These are phyloP conservation scores for Astyanax mexicanus DNA, from an alignment of 2,797 vertebrate genomes.

Conservation along the genomic window DNA sequence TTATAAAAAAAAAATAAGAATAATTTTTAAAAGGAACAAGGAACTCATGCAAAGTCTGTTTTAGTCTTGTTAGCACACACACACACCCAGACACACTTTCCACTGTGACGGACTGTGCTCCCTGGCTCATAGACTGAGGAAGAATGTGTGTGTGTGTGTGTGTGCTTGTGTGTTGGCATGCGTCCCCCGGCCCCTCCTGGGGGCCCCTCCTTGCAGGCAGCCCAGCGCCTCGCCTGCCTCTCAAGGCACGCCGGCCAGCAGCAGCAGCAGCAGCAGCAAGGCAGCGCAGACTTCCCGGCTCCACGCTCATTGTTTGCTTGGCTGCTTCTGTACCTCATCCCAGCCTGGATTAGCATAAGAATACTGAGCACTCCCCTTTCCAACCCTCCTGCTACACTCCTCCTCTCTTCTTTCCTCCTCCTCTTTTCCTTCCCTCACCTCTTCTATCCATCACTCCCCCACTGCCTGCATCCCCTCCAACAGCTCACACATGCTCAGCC, in stretches of 20 bases:
- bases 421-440: constrained; percentile 14
- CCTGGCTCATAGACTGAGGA: constrained; percentile 35
- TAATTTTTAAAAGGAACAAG: constrained; percentile 10
- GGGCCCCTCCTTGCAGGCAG: constrained; percentile 81
- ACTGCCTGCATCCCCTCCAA: constrained; percentile 40
- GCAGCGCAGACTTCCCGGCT: constrained; percentile 94
- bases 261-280: too few species aligned
- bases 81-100: constrained; percentile 25
- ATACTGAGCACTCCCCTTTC: constrained; percentile 72
- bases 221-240: constrained; percentile 88
- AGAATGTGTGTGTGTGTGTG: constrained; percentile 43
- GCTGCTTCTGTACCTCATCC: constrained; percentile 86
- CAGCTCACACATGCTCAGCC: constrained; percentile 42
- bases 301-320: constrained; percentile 91
- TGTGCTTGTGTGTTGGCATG: constrained; percentile 53
- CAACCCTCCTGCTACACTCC: constrained; percentile 54
- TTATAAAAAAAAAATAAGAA: neutral
- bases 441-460: constrained; percentile 40
- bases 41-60: neutral
- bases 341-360: constrained; percentile 92
- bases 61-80: constrained; percentile 7
- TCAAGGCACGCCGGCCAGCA: constrained; percentile 81
- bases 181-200: constrained; percentile 72
- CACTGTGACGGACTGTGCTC: constrained; percentile 6
- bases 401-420: constrained; percentile 29